Conservation (phyloP, 2,888 invertebrate species). For the Pristionchus fissidentatus region DNA sequence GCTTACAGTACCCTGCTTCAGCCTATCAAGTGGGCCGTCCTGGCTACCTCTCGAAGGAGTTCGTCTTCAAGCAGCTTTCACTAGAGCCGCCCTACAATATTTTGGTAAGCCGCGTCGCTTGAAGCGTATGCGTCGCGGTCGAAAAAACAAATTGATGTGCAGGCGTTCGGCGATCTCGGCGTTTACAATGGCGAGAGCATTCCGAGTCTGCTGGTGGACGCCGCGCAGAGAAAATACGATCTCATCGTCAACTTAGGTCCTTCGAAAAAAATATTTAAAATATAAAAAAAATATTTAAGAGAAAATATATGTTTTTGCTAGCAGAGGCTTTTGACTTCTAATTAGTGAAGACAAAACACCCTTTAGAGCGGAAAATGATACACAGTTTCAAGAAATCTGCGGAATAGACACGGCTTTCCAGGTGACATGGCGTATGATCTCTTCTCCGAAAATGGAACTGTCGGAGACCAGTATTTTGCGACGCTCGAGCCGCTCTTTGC, state of each 20-base stretch:
- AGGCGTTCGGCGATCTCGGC: constrained; percentile 95
- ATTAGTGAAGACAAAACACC: no score
- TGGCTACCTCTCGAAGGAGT: constrained; percentile 77
- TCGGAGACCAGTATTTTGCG: constrained; percentile 93
- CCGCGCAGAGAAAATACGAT: constrained; percentile 81
- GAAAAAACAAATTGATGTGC: neutral
- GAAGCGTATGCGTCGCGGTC: neutral
- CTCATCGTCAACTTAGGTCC: constrained; percentile 75
- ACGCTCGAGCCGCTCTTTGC: constrained; percentile 91
- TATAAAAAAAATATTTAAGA: no score
- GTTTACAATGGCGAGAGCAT: constrained; percentile 91
- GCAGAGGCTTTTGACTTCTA: no score
- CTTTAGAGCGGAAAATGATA: no score
- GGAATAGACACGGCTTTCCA: no score
- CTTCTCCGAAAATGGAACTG: constrained; percentile 84
- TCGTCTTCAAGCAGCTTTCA: constrained; percentile 83
- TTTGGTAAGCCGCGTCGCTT: constrained; percentile 48
- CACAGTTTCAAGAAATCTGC: no score
- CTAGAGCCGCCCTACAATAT: constrained; percentile 22
- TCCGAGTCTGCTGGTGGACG: constrained; percentile 87
- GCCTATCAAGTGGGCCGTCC: constrained; percentile 79
- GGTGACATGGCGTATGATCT: constrained; percentile 97
- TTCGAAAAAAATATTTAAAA: no score
- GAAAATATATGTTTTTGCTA: no score
- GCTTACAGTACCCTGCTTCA: no score